Percentiles rank a stretch among this genome's conserved stretches.
These are phyloP conservation scores for Amaurobius ferox DNA, from an alignment of 2,888 invertebrate species.

Conservation along the genomic window DNA sequence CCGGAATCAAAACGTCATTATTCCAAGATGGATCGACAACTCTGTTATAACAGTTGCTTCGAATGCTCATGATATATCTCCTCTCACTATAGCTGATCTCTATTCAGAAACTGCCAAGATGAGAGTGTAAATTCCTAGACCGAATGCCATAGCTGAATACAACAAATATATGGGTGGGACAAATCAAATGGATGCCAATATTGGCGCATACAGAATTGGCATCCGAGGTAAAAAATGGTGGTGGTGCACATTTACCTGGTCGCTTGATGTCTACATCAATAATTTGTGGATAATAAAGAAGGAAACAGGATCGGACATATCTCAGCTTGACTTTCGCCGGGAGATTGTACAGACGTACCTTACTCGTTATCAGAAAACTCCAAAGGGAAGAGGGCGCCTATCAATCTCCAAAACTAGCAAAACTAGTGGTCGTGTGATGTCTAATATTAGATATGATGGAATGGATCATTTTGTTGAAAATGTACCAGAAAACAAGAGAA, in stretches of 20 bases:
- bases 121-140: background rate
- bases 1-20: background rate
- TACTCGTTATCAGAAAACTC: background rate
- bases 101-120: background rate
- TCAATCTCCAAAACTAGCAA: too few species aligned
- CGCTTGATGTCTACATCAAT: background rate
- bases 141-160: background rate
- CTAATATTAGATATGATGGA: background rate
- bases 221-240: background rate
- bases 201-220: constrained; percentile 5
- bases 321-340: background rate
- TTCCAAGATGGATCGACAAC: constrained; percentile 12
- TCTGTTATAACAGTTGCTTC: constrained; percentile 12
- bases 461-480: background rate
- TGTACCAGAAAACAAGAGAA: constrained; percentile 1
- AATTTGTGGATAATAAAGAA: background rate
- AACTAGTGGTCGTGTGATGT: background rate
- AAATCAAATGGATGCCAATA: background rate
- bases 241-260: constrained; percentile 5
- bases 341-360: background rate
- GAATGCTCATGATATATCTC: background rate
- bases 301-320: constrained; percentile 2
- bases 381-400: background rate
- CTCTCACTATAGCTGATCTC: background rate
- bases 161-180: background rate